Conservation (phyloP, 1,140 invertebrate species). For the Procambarus clarkii region DNA sequence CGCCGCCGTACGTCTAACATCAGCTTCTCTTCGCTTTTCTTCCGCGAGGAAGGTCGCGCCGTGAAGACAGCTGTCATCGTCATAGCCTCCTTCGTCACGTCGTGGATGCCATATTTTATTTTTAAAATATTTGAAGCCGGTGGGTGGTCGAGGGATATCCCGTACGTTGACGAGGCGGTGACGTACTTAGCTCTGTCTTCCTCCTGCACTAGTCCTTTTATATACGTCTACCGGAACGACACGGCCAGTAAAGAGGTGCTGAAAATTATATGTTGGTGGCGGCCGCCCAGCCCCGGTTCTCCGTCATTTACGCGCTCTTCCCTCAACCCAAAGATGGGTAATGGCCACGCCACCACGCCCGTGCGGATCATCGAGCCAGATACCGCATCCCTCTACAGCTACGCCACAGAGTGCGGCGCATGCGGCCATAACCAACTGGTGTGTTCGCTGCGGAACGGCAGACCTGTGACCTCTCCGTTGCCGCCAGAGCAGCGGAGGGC, state of each 20-base stretch:
- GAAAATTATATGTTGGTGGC: constrained; percentile 74
- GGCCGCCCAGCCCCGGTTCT: constrained; percentile 50
- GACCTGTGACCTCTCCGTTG: constrained; percentile 57
- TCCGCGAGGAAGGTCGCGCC: constrained; percentile 79
- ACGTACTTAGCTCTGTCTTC: constrained; percentile 74
- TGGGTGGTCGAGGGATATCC: constrained; percentile 58
- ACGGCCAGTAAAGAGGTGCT: constrained; percentile 76
- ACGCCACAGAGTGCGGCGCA: constrained; percentile 66
- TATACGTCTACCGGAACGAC: constrained; percentile 80
- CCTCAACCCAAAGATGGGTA: constrained; percentile 60
- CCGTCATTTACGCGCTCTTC: constrained; percentile 58
- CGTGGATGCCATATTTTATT: constrained; percentile 79
- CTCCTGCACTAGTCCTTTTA: constrained; percentile 77
- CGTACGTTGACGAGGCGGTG: constrained; percentile 73
- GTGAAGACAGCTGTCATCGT: constrained; percentile 79
- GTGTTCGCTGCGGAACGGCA: constrained; percentile 62
- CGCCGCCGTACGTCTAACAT: constrained; percentile 75
- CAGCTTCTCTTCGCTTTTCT: constrained; percentile 76
- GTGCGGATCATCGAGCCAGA: constrained; percentile 69
- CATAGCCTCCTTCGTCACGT: constrained; percentile 78
- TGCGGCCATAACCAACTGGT: constrained; percentile 70
- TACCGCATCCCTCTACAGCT: constrained; percentile 68
- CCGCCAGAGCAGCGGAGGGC: constrained; percentile 32
- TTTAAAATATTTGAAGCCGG: constrained; percentile 72
- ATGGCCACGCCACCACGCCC: constrained; percentile 66